These are phyloP conservation scores for Tetranychus cinnabarinus DNA, from an alignment of 1,140 invertebrate genomes.

Conservation along the genomic window DNA sequence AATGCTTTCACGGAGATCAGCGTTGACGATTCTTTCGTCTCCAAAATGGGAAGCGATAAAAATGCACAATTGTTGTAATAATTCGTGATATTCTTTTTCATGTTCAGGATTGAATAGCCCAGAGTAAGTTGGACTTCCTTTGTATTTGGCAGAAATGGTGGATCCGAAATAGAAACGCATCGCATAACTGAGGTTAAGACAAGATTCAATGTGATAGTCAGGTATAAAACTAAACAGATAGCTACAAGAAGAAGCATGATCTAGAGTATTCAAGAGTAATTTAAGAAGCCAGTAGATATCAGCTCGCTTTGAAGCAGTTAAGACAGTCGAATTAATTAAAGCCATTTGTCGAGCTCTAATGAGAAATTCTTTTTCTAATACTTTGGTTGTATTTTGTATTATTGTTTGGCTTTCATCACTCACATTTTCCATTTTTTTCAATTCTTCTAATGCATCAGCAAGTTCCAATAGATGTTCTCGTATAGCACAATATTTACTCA, in stretches of 20 bases:
- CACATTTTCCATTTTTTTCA: constrained; percentile 20
- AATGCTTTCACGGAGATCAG: constrained; percentile 44
- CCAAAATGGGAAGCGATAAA: constrained; percentile 50
- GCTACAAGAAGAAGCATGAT: constrained; percentile 31
- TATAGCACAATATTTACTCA: constrained; percentile 28
- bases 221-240: constrained; percentile 51
- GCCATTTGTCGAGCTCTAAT: constrained; percentile 33
- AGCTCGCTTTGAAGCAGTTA: constrained; percentile 27
- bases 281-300: constrained; percentile 34
- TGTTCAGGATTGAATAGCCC: not conserved
- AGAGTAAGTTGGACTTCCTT: not conserved
- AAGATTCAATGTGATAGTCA: constrained; percentile 49
- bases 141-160: constrained; percentile 11
- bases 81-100: constrained; percentile 20
- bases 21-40: constrained; percentile 44
- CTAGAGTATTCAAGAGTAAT: constrained; percentile 30
- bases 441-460: constrained; percentile 26
- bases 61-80: constrained; percentile 36
- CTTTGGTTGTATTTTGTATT: constrained; percentile 23
- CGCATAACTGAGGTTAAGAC: constrained; percentile 36
- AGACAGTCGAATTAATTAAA: constrained; percentile 27
- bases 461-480: constrained; percentile 33
- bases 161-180: constrained; percentile 29
- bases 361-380: constrained; percentile 4
- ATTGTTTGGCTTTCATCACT: constrained; percentile 20